Evolutionary conservation across 2,888 invertebrate species (phyloP), one percentile per base, ranked within the genome.

Genomic region (Mongoloraphidia duomilia): DNA sequence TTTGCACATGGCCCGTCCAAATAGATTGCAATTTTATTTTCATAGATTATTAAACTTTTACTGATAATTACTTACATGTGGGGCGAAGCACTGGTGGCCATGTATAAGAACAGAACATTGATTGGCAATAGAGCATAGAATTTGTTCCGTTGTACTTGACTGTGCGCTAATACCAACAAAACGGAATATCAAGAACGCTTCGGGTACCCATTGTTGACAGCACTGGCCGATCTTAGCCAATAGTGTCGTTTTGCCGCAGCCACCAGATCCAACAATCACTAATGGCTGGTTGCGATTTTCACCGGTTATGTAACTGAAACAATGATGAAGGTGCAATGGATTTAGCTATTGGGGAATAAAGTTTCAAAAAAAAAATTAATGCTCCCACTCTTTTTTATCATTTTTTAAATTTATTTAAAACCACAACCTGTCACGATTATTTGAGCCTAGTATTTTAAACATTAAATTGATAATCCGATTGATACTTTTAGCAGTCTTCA

Each of bases 211-310:
- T 38, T 74, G 66, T 44, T 78, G 77, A 49, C 80, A 77, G 44
- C 77, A 73, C 44, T 80, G 75, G 44, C 80, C 80, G 9, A 84
- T 79, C 53, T 84, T 75, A 1, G 90, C 84, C 37, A 87, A 73
- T 8, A 89, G 69, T 1, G 85, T 84, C 4, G 86, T 87, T 67
- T 90, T 90, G 1, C 90, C 90, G 64, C 84, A 83, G 10, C 90
- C 90, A n/a, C 80, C 76, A 33, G 81, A 77, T 0, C 89, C 90
- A 52, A 83, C 79, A 50, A 91, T 67, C 11, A 88, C 77, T 50
- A 90, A 66, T 0, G 88, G 87, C 14, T 13, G 34, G 8, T 43
- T 39, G 42, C 43, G 39, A 48, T 37, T 36, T 53, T 76, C 76
- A 10, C 79, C 74, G 11, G 70, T 71, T 53, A 85, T 73, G 58